Evolutionary conservation across 2,888 invertebrate genomes (phyloP).

Genomic region (Tholera decimalis): DNA sequence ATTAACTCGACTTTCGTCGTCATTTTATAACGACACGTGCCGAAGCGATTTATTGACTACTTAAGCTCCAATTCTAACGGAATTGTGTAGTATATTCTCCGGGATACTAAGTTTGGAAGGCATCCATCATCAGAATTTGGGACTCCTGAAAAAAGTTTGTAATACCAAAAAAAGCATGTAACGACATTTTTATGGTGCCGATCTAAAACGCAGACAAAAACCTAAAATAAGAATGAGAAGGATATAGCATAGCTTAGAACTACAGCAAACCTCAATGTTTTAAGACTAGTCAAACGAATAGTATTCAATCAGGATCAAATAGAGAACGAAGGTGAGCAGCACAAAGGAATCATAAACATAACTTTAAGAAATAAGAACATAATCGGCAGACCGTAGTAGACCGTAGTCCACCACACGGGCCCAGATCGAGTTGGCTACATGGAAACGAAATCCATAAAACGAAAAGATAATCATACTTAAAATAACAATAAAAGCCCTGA

Average conservation of each 20-base stretch:
- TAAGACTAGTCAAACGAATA: neutral
- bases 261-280: neutral
- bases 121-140: no score
- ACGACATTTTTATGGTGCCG: neutral
- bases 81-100: neutral
- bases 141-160: neutral
- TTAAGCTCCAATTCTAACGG: neutral
- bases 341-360: no score
- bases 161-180: neutral
- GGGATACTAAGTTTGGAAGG: neutral
- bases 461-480: slow-evolving; percentile 11
- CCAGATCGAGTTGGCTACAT: no score
- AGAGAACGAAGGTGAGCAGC: no score
- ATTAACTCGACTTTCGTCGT: slow-evolving; percentile 22
- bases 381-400: no score
- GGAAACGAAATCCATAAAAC: neutral
- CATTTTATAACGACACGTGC: slow-evolving; percentile 37
- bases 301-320: neutral
- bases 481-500: slow-evolving; percentile 1
- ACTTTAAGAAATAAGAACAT: no score
- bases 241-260: neutral
- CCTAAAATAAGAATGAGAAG: neutral
- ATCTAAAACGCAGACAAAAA: neutral
- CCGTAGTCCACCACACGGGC: no score
- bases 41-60: neutral